Conservation (phyloP, 2,113 vertebrate genomes). For the Taurulus bubalis region DNA sequence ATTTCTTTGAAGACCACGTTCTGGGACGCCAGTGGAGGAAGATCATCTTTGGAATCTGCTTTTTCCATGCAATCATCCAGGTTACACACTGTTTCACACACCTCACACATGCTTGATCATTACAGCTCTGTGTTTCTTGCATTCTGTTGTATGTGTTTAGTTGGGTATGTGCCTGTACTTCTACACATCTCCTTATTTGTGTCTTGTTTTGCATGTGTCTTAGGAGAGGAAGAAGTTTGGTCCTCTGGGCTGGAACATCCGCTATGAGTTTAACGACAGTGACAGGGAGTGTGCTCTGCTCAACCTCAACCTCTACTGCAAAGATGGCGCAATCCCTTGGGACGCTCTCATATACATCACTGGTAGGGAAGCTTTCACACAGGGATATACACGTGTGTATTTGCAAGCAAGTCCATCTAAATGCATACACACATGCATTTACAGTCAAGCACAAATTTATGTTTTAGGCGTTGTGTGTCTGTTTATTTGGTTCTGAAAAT, state of each 20-base stretch:
- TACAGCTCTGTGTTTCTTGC: not conserved
- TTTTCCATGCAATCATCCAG: constrained; percentile 87
- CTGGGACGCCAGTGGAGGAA: constrained; percentile 85
- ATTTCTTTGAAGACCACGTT: constrained; percentile 85
- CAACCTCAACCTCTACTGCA: constrained; percentile 87
- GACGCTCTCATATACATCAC: constrained; percentile 84
- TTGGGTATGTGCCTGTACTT: not conserved
- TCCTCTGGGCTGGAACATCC: constrained; percentile 89
- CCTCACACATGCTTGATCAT: not conserved
- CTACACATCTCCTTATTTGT: not conserved
- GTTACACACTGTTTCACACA: constrained; percentile 40
- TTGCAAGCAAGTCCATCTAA: not conserved
- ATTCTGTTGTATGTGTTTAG: not conserved
- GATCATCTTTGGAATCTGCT: constrained; percentile 85
- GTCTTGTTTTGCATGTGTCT: constrained; percentile 34
- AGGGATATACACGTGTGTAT: not conserved
- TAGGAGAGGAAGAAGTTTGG: constrained; percentile 89
- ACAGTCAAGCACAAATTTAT: not conserved
- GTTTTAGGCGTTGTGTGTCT: not conserved
- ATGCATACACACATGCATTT: not conserved
- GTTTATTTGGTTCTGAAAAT: not conserved
- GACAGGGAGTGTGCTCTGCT: constrained; percentile 89
- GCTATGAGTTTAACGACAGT: constrained; percentile 88
- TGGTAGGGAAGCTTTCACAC: constrained; percentile 56
- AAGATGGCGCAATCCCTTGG: constrained; percentile 82